phyloP scores from a whole-genome alignment of 1,140 invertebrate species.

The Rhopalosiphum maidis region DNA sequence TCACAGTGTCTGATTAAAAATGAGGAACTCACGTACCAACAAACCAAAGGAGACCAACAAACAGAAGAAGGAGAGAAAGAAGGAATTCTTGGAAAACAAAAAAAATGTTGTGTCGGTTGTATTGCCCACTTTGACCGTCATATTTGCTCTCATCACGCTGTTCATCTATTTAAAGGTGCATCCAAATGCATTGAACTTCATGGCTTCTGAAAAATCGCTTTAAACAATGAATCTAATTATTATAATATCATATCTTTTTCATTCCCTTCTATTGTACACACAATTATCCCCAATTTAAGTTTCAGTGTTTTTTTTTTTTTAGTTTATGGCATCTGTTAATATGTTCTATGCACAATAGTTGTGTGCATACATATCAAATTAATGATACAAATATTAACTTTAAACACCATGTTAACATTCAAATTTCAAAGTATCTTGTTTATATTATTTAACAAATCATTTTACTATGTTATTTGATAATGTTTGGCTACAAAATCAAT shows the following conservation, averaged over 20 bases:
- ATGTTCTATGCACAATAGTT: background rate
- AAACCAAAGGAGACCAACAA: constrained; percentile 82
- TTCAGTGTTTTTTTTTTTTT: background rate
- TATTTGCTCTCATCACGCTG: constrained; percentile 75
- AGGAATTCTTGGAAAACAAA: constrained; percentile 80
- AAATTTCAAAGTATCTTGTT: background rate
- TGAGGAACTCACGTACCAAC: constrained; percentile 41
- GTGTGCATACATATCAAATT: background rate
- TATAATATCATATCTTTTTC: background rate
- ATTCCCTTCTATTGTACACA: background rate
- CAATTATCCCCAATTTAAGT: background rate
- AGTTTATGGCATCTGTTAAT: background rate
- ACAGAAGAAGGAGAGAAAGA: constrained; percentile 82
- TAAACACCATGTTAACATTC: background rate
- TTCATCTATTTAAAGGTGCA: constrained; percentile 75
- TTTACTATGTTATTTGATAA: background rate
- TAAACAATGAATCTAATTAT: constrained; percentile 30
- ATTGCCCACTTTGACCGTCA: constrained; percentile 72
- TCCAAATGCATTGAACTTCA: constrained; percentile 69
- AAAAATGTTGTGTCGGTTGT: constrained; percentile 78
- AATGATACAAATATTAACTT: background rate
- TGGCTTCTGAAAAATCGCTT: constrained; percentile 62
- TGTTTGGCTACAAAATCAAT: background rate
- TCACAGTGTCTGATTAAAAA: background rate
- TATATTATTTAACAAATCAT: background rate